Base-by-base conservation (phyloP, 2,113 vertebrate species). In the Tinamus guttatus region DNA sequence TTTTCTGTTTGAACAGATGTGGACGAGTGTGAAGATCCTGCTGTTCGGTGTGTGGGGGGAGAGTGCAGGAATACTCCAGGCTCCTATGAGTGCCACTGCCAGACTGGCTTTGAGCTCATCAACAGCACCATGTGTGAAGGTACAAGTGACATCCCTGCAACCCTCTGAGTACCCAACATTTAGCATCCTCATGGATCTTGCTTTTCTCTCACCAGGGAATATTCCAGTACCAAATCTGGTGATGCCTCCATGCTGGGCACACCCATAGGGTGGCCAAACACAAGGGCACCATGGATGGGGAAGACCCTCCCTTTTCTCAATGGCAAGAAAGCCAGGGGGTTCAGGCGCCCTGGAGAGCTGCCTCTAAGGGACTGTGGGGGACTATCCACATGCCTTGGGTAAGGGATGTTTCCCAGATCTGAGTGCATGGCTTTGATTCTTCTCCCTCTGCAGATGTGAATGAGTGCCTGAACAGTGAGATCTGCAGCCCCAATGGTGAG, bases 401-500 rank as follows among this genome's bases (percentile, higher is more conserved):
- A 62, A 62, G 85, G 47, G 45, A 41, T 34, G 18, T 30, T 10
- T 9, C 27, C 13, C 54, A 59, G 43, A 21, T 18, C 64, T 47
- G 36, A 30, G 11, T 73, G 60, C 2, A 0, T 71, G 30, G 22
- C 36, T 51, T 32, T 80, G 41, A 77, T 62, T 95, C 65, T 92
- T 70, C 32, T 96, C 38, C 45, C 18, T 74, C 63, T 85, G 60
- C 97, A 99, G 99, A 99, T 62, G 79, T 99, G 82, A 98, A 99
- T 3, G 99, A 99, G 96, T 99, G 99, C 63, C 49, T 98, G 41
- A 98, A 98, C 84, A 98, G 97, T 1, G 97, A 98, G 47, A 97
- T 98, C 94, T 99, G 99, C n/a, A 98, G 98, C 63, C 98, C 99
- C 27, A 96, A 74, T 3, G 99, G 99, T 0, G 98, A 99, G 93